Evolutionary conservation across 2,797 vertebrate genomes (phyloP).

Genomic region (Anisognathus igniventris): DNA sequence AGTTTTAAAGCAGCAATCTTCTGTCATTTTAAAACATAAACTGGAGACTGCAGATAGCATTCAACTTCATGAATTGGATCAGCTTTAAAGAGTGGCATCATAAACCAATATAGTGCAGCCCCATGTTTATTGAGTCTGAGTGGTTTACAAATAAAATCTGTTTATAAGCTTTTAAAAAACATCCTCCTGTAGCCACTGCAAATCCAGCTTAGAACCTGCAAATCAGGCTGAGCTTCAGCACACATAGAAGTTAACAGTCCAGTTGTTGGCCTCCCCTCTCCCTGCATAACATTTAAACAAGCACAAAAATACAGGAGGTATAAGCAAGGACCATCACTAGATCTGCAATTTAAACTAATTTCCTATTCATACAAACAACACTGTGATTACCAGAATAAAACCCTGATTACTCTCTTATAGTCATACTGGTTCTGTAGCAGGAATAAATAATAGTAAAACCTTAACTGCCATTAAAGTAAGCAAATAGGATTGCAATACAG

Average conservation of each 20-base stretch:
- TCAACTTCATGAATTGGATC: not conserved
- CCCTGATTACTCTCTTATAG: not conserved
- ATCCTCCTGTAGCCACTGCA: not conserved
- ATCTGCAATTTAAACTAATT: not conserved
- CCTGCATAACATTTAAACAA: not conserved
- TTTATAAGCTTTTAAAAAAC: not conserved
- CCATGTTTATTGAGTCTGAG: not conserved
- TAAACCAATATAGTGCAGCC: not conserved
- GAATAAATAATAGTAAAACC: conserved; percentile 30
- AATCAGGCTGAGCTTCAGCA: not conserved
- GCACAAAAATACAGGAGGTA: not conserved
- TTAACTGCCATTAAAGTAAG: conserved; percentile 19
- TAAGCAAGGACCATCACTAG: not conserved
- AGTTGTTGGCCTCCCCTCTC: not conserved
- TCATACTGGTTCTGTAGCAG: not conserved
- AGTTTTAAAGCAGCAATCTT: not conserved
- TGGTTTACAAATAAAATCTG: not conserved
- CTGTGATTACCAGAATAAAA: not conserved
- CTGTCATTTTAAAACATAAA: not conserved
- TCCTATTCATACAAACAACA: not conserved
- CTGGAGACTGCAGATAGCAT: not conserved
- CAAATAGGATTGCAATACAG: not conserved
- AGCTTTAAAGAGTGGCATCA: not conserved
- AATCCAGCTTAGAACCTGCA: not conserved
- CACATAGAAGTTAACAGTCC: not conserved